A percentile compares a stretch with the other conserved stretches of the same genome.
Conservation (phyloP, 2,113 vertebrate species). For the Macrotis lagotis region DNA sequence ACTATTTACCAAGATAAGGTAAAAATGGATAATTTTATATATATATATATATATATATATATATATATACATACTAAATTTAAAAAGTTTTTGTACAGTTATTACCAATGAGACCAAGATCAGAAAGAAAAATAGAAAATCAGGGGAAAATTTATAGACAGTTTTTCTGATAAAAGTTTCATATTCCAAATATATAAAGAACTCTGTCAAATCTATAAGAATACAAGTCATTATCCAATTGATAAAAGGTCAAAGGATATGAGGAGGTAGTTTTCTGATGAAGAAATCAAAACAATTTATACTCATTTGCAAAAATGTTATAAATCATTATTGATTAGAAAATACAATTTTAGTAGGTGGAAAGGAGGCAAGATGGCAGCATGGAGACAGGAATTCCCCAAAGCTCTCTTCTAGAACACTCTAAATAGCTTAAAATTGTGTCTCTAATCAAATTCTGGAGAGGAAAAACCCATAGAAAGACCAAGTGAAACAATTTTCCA, state of each 20-base stretch:
- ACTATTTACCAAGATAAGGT: background rate
- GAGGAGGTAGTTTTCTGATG: background rate
- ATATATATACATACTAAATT: too few relatives aligned
- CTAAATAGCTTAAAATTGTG: too few relatives aligned
- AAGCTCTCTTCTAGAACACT: too few relatives aligned
- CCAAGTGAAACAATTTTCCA: too few relatives aligned
- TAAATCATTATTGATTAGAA: too few relatives aligned
- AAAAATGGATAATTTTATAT: background rate
- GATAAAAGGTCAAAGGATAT: background rate
- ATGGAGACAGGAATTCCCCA: too few relatives aligned
- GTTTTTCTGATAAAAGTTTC: background rate
- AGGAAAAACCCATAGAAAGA: too few relatives aligned
- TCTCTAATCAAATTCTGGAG: too few relatives aligned
- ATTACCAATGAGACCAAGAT: background rate
- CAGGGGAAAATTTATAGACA: background rate
- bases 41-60: too few relatives aligned
- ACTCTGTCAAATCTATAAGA: background rate
- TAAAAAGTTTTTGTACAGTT: background rate
- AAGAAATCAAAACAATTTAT: background rate
- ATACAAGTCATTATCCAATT: background rate
- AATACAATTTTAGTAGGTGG: too few relatives aligned
- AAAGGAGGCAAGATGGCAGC: too few relatives aligned
- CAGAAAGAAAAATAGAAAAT: background rate
- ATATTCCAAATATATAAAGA: background rate
- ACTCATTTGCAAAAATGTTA: too few relatives aligned